Percentiles rank a stretch among this genome's conserved stretches.
These are phyloP conservation scores for Onychomys torridus DNA, from an alignment of 2,797 vertebrate genomes.

Conservation along the genomic window DNA sequence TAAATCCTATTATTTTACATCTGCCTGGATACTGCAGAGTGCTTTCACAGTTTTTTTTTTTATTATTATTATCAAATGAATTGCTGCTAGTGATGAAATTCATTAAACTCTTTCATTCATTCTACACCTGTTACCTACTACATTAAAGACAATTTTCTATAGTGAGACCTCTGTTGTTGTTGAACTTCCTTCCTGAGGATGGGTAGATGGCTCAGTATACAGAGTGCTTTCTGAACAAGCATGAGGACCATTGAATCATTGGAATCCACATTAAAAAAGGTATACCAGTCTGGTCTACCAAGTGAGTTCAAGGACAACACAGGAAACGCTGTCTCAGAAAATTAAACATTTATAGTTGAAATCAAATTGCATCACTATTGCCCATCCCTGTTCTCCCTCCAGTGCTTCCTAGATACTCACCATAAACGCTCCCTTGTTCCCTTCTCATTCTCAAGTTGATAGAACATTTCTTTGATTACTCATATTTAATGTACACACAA, in stretches of 20 bases:
- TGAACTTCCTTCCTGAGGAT: neutral
- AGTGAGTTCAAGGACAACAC: neutral
- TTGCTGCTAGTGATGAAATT: neutral
- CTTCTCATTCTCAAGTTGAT: neutral
- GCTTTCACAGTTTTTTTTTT: too few species aligned
- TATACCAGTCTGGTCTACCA: neutral
- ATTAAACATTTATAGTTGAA: neutral
- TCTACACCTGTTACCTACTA: neutral
- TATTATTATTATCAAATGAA: neutral
- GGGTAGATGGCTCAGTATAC: neutral
- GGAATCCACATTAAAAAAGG: accelerated
- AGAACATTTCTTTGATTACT: neutral
- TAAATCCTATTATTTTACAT: neutral
- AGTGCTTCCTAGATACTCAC: too few species aligned
- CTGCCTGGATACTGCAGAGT: neutral
- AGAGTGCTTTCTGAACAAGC: neutral
- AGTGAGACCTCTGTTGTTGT: neutral
- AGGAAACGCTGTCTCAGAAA: neutral
- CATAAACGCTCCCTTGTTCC: too few species aligned
- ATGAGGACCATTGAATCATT: neutral
- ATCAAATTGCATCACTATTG: neutral
- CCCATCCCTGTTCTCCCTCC: too few species aligned
- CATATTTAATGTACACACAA: neutral
- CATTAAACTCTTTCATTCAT: neutral
- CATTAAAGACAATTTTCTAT: neutral